Conservation (phyloP, 2,113 vertebrate species). For the Silurus glanis region DNA sequence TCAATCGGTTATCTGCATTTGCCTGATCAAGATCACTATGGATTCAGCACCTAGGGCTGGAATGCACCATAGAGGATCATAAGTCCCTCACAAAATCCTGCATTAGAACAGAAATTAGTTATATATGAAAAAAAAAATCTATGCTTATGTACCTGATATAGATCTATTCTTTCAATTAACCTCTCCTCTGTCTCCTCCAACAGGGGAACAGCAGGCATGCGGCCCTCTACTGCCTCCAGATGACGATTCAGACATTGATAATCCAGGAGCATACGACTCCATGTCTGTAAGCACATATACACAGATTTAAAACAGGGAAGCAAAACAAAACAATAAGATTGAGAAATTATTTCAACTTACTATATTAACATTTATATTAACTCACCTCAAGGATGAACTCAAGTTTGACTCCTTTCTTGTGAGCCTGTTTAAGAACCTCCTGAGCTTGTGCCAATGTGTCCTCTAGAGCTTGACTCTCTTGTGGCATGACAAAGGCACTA, state of each 20-base stretch:
- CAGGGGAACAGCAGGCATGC: slow-evolving; percentile 82
- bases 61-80: neutral
- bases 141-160: slow-evolving; percentile 81
- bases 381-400: slow-evolving; percentile 91
- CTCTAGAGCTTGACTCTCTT: slow-evolving; percentile 75
- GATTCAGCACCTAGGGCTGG: neutral
- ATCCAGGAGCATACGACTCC: slow-evolving; percentile 81
- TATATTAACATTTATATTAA: neutral
- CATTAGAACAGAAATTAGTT: neutral
- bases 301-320: slow-evolving; percentile 1
- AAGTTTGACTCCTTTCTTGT: slow-evolving; percentile 89
- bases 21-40: neutral
- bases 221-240: slow-evolving; percentile 74
- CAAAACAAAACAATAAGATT: neutral
- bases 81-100: neutral
- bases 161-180: slow-evolving; percentile 80
- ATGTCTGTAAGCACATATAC: slow-evolving; percentile 63
- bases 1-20: neutral
- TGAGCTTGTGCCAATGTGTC: slow-evolving; percentile 82
- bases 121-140: neutral
- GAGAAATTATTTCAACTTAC: neutral
- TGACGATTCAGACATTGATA: slow-evolving; percentile 79
- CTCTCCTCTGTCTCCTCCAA: slow-evolving; percentile 91
- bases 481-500: slow-evolving; percentile 72
- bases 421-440: slow-evolving; percentile 83